Base-by-base conservation (phyloP, 2,797 vertebrate genomes). In the Sylvia borin region DNA sequence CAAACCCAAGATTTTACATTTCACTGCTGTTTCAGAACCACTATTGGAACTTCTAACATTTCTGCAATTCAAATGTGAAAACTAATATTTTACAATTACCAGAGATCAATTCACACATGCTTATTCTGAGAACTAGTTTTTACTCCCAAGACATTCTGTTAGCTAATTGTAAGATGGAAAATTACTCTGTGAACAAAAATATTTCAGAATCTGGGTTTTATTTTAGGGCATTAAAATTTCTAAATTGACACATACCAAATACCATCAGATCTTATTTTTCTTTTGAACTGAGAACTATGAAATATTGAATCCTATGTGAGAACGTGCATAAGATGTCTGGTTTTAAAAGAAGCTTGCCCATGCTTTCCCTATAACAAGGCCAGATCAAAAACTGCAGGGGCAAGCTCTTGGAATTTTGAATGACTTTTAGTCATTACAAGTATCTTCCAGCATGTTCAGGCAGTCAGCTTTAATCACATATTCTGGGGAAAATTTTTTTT, bases 381-480 rank as follows among this genome's bases (percentile, higher is more conserved):
- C 26, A 90, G 66, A 94, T 77, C 32, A 91, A 83, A 91, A 96
- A 78, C 36, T 45, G 12, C n/a, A 85, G 26, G 22, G 32, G 18
- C 9, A 81, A 58, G 24, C 24, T 80, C 58, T 75, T 34, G 6
- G 3, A 85, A 81, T 79, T 85, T 58, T 93, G 42, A 82, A 60
- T 80, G 47, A 85, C 36, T 34, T 77, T 26, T 43, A 89, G 53
- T 62, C 53, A 77, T 85, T 89, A 58, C 3, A 3, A 77, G 51
- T 74, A 93, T 68, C 31, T 29, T 87, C 40, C 55, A 83, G 62
- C 19, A 72, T 32, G 10, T 83, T 90, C 81, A 92, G 32, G 38
- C 51, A 91, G 68, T 72, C 86, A 92, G 75, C 26, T 93, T 92
- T 75, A 91, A 81, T 77, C 40, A 71, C 53, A 74, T 7, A 38